phyloP scores from a whole-genome alignment of 1,140 invertebrate genomes.

The Diachasmimorpha longicaudata region DNA sequence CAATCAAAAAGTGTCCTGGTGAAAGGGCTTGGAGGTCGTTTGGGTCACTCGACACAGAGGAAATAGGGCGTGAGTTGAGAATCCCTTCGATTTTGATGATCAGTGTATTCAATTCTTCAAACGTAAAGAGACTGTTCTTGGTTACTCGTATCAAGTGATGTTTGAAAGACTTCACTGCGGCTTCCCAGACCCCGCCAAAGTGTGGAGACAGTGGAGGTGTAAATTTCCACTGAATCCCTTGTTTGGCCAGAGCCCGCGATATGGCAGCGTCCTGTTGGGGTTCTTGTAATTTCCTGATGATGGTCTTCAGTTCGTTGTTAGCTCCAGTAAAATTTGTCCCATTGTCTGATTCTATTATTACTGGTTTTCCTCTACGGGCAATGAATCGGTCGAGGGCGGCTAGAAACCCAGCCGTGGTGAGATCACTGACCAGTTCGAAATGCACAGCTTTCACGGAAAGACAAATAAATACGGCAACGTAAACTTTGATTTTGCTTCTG shows the following conservation, averaged over 20 bases:
- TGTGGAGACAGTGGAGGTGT: conserved; percentile 31
- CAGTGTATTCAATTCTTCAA: conserved; percentile 32
- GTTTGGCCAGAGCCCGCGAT: not conserved
- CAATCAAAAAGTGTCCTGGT: conserved; percentile 45
- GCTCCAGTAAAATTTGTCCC: no score
- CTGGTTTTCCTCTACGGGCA: not conserved
- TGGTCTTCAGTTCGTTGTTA: not conserved
- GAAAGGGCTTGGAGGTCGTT: conserved; percentile 30
- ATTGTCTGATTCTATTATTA: not conserved
- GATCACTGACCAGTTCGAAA: not conserved
- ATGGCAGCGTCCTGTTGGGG: not conserved
- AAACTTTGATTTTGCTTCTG: no score
- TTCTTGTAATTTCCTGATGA: not conserved
- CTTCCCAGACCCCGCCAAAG: conserved; percentile 41
- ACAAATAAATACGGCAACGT: not conserved
- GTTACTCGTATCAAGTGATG: conserved; percentile 24
- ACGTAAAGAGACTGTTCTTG: conserved; percentile 21
- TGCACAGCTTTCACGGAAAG: not conserved
- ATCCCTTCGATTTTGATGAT: no score
- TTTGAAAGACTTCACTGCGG: conserved; percentile 28
- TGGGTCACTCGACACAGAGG: conserved; percentile 26
- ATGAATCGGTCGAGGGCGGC: not conserved
- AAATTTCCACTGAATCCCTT: not conserved
- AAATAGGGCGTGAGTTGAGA: conserved; percentile 37
- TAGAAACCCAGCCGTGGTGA: not conserved